Percentiles rank a stretch among this genome's conserved stretches.
These are phyloP conservation scores for Gymnoscelis rufifasciata DNA, from an alignment of 2,888 invertebrate genomes.

Conservation along the genomic window DNA sequence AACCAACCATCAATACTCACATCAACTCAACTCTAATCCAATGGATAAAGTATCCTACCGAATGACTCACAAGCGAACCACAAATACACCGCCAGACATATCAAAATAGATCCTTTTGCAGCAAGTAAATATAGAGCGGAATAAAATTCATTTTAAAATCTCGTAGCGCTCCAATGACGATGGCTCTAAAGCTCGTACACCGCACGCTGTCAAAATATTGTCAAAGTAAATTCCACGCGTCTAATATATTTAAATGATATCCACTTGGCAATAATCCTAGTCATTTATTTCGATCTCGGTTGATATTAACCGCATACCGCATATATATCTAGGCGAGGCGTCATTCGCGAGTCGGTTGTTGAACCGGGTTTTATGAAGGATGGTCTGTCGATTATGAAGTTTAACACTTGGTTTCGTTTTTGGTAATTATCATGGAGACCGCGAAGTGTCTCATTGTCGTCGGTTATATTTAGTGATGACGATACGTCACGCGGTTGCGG, in stretches of 20 bases:
- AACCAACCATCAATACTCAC: constrained; percentile 17
- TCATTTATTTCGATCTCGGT: constrained; percentile 74
- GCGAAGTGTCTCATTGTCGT: constrained; percentile 59
- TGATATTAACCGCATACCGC: constrained; percentile 74
- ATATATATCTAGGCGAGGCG: constrained; percentile 69
- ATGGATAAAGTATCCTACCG: constrained; percentile 4
- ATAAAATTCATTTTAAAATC: constrained; percentile 53
- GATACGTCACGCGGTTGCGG: constrained; percentile 46
- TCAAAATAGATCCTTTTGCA: constrained; percentile 57
- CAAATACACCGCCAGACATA: constrained; percentile 24
- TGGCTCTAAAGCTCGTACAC: constrained; percentile 61
- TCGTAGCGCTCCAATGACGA: constrained; percentile 39
- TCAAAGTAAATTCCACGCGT: constrained; percentile 75
- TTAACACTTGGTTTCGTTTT: constrained; percentile 50
- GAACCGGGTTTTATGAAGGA: constrained; percentile 65
- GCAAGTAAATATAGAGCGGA: constrained; percentile 45
- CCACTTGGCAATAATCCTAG: constrained; percentile 78
- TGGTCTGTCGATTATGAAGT: constrained; percentile 30
- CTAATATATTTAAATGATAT: constrained; percentile 77
- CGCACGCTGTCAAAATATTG: constrained; percentile 77
- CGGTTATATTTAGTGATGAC: constrained; percentile 62
- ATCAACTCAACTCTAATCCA: constrained; percentile 6
- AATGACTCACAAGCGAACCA: constrained; percentile 16
- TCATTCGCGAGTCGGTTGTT: constrained; percentile 66
- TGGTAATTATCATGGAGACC: constrained; percentile 49